Evolutionary conservation across 2,113 vertebrate species (phyloP).

Genomic region (Bubo bubo): DNA sequence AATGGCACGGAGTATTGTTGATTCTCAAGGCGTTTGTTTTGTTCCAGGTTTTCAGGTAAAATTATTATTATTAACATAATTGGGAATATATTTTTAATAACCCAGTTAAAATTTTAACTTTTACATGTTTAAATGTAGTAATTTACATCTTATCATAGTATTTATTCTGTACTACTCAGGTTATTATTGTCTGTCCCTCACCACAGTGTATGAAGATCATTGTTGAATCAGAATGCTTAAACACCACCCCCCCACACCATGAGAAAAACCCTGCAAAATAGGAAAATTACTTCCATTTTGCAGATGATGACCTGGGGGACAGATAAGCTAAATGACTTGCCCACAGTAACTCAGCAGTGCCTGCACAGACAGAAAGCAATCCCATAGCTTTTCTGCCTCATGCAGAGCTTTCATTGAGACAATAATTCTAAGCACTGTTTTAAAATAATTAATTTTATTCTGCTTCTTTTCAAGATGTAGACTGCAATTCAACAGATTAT

Average conservation of each 20-base stretch:
- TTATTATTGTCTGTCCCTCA: not conserved
- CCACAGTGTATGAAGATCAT: not conserved
- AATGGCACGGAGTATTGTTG: constrained; percentile 85
- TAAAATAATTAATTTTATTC: not conserved
- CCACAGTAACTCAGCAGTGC: not conserved
- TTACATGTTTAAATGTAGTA: not conserved
- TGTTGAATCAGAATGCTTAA: not conserved
- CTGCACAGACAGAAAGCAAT: not conserved
- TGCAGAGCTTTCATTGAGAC: not conserved
- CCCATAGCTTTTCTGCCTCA: not conserved
- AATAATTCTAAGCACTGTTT: not conserved
- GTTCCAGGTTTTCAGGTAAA: constrained; percentile 93
- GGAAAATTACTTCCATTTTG: not conserved
- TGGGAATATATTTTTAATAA: not conserved
- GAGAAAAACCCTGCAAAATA: not conserved
- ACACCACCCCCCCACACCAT: not conserved
- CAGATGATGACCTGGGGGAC: not conserved
- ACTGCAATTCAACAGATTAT: not conserved
- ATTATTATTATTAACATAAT: not conserved
- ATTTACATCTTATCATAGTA: not conserved
- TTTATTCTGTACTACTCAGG: not conserved
- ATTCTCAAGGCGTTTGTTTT: constrained; percentile 93
- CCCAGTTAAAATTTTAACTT: not conserved
- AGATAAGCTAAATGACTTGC: not conserved
- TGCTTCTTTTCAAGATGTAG: not conserved